phyloP scores from a whole-genome alignment of 2,113 vertebrate species.

The Rynchops niger region DNA sequence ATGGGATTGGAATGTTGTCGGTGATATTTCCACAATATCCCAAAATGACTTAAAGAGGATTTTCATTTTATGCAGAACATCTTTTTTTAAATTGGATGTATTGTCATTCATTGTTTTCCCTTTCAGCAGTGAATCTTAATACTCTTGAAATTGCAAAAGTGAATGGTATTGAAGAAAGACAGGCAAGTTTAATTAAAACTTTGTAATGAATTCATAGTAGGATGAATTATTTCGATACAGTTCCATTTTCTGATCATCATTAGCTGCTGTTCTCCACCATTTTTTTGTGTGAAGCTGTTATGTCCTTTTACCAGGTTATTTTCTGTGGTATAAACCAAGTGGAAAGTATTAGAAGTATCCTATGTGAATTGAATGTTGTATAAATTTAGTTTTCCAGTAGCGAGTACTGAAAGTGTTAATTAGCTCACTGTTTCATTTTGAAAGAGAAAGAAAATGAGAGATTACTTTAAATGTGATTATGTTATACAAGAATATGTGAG shows the following conservation, averaged over 20 bases:
- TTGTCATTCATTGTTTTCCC: not conserved
- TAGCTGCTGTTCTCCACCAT: not conserved
- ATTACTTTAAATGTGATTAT: slow-evolving; percentile 3
- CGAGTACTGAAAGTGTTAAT: slow-evolving; percentile 1
- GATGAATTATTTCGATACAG: not conserved
- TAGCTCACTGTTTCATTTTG: not conserved
- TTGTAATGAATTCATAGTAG: not conserved
- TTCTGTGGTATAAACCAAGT: not conserved
- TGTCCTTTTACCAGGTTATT: not conserved
- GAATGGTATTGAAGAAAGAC: not conserved
- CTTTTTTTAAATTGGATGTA: not conserved
- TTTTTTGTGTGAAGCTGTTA: not conserved
- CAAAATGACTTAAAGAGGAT: accelerated
- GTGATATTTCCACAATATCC: not conserved
- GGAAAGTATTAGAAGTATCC: not conserved
- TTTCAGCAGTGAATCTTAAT: not conserved
- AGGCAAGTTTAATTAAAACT: not conserved
- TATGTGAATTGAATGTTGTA: not conserved
- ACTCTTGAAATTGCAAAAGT: not conserved
- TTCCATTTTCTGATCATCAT: not conserved
- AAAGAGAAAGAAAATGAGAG: not conserved
- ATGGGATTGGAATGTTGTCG: not conserved
- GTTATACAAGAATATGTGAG: slow-evolving; percentile 33
- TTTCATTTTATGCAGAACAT: not conserved
- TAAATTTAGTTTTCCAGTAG: not conserved